Evolutionary conservation across 2,797 vertebrate genomes (phyloP).

Genomic region (Orestias chungarensis): DNA sequence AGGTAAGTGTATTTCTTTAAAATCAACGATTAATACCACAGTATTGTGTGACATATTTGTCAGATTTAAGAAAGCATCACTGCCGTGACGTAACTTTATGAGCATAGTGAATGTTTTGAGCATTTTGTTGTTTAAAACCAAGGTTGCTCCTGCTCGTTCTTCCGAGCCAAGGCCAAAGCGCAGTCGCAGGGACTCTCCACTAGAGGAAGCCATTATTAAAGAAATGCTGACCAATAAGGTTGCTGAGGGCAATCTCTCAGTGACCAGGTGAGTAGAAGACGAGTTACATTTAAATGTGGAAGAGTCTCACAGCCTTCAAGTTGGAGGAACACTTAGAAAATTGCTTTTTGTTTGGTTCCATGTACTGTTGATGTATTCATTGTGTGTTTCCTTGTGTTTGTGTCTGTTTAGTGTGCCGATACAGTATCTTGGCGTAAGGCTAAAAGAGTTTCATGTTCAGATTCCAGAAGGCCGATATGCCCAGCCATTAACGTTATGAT

Average conservation of each 20-base stretch:
- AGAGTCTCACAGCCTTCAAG: neutral
- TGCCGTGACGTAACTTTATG: neutral
- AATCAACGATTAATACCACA: neutral
- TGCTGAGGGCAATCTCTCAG: neutral
- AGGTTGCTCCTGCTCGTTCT: neutral
- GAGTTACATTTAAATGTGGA: neutral
- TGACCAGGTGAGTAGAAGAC: conserved; percentile 29
- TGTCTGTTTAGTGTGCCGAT: too few species aligned
- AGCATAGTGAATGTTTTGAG: too few species aligned
- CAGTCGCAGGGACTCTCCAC: conserved; percentile 49
- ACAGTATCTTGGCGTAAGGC: neutral
- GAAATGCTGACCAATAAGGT: conserved; percentile 30
- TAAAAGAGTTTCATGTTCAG: neutral
- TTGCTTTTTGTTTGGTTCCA: neutral
- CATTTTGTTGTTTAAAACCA: conserved; percentile 15
- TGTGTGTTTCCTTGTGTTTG: too few species aligned
- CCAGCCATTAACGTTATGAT: too few species aligned
- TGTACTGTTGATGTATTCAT: neutral
- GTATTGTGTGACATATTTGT: neutral
- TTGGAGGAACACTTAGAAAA: neutral
- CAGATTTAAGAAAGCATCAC: neutral
- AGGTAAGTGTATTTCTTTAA: conserved; percentile 50
- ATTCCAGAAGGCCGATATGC: neutral
- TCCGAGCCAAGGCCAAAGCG: conserved; percentile 43
- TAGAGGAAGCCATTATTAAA: conserved; percentile 68